Base-by-base conservation (phyloP, 2,113 vertebrate species). In the Toxotes jaculatrix region DNA sequence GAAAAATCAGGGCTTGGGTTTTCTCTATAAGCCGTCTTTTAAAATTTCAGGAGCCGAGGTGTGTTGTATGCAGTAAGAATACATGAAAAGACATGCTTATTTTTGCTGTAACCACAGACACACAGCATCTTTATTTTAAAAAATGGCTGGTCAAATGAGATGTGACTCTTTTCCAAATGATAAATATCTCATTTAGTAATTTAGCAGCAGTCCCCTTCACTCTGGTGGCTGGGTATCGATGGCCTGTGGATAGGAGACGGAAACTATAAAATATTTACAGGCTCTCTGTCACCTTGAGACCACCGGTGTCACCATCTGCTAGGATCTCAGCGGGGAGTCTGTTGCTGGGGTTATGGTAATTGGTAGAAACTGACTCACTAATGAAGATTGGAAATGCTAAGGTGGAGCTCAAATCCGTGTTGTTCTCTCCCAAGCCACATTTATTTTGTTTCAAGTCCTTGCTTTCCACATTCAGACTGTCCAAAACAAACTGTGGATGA, bases 191-290 rank as follows among this genome's bases (percentile, higher is more conserved):
- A 38, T 82, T 56, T 57, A 2, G 7, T 72, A 73, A 43, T 38
- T 65, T 49, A 12, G 55, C 53, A 71, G 76, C n/a, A 13, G 49
- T 40, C 79, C 79, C 43, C 56, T 80, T 75, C 32, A 1, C 7
- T 51, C 61, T 63, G 36, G 0, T 7, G 21, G 63, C 55, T 82
- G 66, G 77, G 63, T 17, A 34, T 71, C 45, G 80, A 55, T 65
- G 56, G 43, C 64, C 74, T 82, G 43, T 70, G 83, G 67, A 64
- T 74, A 5, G 42, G 60, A 65, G 79, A 79, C 3, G 2, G 81
- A 75, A 49, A 21, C 32, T 19, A 82, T 93, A 3, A 93, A 92
- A 90, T 90, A 92, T 93, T 92, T 82, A 93, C 49, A 77, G 77
- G 45, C 68, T 65, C 68, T 53, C 77, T 53, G 73, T 77, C 73